Evolutionary conservation across 1,140 invertebrate genomes (phyloP).

Genomic region (Trialeurodes vaporariorum): DNA sequence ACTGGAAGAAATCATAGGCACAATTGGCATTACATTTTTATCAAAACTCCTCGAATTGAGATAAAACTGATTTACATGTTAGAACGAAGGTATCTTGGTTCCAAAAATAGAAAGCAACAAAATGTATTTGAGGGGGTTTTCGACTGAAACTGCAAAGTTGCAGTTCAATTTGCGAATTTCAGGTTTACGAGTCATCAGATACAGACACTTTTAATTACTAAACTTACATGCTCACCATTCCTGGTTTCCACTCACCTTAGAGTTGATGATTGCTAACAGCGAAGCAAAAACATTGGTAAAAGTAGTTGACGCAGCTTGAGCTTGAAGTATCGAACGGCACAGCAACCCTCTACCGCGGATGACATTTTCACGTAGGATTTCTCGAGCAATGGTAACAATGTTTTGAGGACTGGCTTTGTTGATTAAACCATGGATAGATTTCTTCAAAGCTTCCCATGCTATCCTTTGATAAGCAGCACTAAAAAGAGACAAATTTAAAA

Average conservation of each 20-base stretch:
- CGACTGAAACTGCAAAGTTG: too few species aligned
- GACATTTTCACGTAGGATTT: conserved; percentile 90
- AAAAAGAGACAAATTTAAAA: conserved; percentile 12
- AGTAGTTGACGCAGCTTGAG: conserved; percentile 91
- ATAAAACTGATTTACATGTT: too few species aligned
- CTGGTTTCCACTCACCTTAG: conserved; percentile 64
- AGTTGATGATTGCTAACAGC: conserved; percentile 87
- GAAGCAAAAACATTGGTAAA: conserved; percentile 97
- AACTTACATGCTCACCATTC: too few species aligned
- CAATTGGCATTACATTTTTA: too few species aligned
- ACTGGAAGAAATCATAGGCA: too few species aligned
- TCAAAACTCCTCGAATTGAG: too few species aligned
- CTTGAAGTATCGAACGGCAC: conserved; percentile 86
- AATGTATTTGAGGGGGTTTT: too few species aligned
- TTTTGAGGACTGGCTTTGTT: conserved; percentile 98
- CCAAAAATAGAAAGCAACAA: too few species aligned
- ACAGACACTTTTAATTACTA: too few species aligned
- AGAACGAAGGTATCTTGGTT: too few species aligned
- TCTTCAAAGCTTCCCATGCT: conserved; percentile 97
- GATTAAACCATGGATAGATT: conserved; percentile 96
- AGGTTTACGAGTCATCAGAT: too few species aligned
- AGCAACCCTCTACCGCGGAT: conserved; percentile 86
- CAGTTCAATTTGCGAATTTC: too few species aligned
- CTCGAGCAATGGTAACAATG: conserved; percentile 81
- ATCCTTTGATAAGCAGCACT: conserved; percentile 89